phyloP scores from a whole-genome alignment of 2,113 vertebrate genomes.

The Phodopus roborovskii region DNA sequence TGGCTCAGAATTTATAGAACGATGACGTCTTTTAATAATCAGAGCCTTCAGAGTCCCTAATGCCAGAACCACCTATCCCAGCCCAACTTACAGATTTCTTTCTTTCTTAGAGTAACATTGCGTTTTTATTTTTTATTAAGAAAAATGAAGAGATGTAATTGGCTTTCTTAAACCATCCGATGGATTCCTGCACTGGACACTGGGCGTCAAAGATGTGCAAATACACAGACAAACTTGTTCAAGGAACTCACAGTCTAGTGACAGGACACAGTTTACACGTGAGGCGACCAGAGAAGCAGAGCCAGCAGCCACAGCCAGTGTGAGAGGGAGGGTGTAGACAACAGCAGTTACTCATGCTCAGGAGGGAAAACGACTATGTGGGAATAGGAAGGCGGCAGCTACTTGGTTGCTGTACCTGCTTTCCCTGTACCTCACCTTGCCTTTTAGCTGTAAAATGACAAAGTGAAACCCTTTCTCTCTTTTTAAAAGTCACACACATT shows the following conservation, averaged over 20 bases:
- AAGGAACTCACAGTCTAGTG: not conserved
- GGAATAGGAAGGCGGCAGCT: fast-evolving
- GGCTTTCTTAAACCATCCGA: not conserved
- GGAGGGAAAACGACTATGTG: not conserved
- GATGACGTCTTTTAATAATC: conserved; percentile 21
- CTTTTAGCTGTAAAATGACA: not conserved
- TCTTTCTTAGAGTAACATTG: not conserved
- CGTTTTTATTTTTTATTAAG: not conserved
- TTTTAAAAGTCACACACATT: not conserved
- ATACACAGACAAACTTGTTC: not conserved
- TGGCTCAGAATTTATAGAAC: not conserved
- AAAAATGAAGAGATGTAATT: not conserved
- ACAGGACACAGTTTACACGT: not conserved
- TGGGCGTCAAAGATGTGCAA: not conserved
- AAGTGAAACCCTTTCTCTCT: not conserved
- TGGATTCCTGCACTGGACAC: not conserved
- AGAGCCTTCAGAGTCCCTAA: not conserved
- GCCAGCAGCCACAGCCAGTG: not conserved
- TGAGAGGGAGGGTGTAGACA: not conserved
- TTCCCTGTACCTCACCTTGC: fast-evolving
- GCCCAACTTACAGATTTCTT: not conserved
- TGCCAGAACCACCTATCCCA: not conserved
- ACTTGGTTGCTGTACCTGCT: not conserved
- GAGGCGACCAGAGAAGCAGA: not conserved
- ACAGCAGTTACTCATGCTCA: not conserved